Base-by-base conservation (phyloP, 2,888 invertebrate genomes). In the Micoletzkya japonica region DNA sequence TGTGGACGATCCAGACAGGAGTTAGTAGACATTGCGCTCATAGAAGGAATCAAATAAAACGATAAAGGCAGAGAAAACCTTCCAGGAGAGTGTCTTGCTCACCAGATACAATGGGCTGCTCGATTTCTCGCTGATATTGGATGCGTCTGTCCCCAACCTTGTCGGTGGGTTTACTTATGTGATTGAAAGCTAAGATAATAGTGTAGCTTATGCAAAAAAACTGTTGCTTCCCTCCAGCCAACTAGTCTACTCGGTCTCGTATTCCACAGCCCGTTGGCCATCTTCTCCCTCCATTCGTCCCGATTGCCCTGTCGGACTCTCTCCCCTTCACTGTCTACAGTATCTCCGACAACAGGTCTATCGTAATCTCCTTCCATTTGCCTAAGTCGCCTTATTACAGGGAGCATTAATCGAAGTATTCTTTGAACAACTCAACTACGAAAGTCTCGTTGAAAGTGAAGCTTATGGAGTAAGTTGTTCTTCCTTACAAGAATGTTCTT, bases 361-460 rank as follows among this genome's bases (percentile, higher is more conserved):
- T 17, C 44, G 4, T 32, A 24, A 4, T 30, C 17, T 20, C 39
- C 32, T 20, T 6, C 52, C 20, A 2, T 50, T 39, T 28, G 17
- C 17, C n/a, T 24, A 24, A 39, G 4, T 36, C 34, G 37, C 24
- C 26, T 10, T 39, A 26, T 44, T 66, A 4, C 56, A 81, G 59
- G 77, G 75, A 44, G 81, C 80, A 30, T 73, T 81, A 73, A 77
- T 83, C 32, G 82, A 83, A 70, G 81, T 83, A 0, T 83, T 79
- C 71, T 83, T 82, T 61, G 83, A 83, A 59, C 82, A 84, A 68
- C 75, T 83, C 64, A 83, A 83, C 71, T 83, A 83, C 70, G 83
- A 83, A 70, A 74, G 77, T 4, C 76, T 83, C 7, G 60, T 75
- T 14, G 83, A 83, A 69, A 79, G 76, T 30, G 83, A 82, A 73